Conservation (phyloP, 2,888 invertebrate genomes). For the Agonopterix heracliana region DNA sequence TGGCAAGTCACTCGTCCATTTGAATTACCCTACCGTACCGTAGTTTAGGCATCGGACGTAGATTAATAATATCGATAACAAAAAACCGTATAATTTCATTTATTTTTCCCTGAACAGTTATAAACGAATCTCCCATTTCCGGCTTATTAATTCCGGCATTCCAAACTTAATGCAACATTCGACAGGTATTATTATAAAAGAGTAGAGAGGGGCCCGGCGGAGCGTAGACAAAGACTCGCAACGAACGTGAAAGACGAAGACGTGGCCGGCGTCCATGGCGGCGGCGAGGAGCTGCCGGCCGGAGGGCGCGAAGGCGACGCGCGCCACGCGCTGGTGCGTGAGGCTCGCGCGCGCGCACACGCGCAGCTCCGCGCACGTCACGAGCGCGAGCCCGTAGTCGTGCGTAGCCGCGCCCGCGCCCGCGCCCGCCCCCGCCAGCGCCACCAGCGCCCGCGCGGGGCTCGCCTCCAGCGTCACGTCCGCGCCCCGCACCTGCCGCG, state of each 20-base stretch:
- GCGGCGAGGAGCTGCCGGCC: slow-evolving; percentile 52
- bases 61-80: too few species aligned
- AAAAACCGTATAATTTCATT: too few species aligned
- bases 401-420: slow-evolving; percentile 25
- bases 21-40: too few species aligned
- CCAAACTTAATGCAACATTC: too few species aligned
- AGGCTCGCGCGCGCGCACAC: slow-evolving; percentile 37
- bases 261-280: slow-evolving; percentile 63
- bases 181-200: neutral
- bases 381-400: slow-evolving; percentile 50
- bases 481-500: slow-evolving; percentile 38
- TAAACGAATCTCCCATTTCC: too few species aligned
- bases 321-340: slow-evolving; percentile 61
- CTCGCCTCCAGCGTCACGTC: slow-evolving; percentile 52
- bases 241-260: slow-evolving; percentile 55
- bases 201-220: neutral
- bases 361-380: slow-evolving; percentile 26
- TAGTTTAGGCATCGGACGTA: too few species aligned
- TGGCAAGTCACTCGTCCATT: too few species aligned
- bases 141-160: too few species aligned
- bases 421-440: slow-evolving; percentile 41
- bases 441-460: slow-evolving; percentile 49
- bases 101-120: too few species aligned
- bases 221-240: neutral
- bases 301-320: slow-evolving; percentile 45